Conservation (phyloP, 2,113 vertebrate species). For the Daphoenositta chrysoptera region DNA sequence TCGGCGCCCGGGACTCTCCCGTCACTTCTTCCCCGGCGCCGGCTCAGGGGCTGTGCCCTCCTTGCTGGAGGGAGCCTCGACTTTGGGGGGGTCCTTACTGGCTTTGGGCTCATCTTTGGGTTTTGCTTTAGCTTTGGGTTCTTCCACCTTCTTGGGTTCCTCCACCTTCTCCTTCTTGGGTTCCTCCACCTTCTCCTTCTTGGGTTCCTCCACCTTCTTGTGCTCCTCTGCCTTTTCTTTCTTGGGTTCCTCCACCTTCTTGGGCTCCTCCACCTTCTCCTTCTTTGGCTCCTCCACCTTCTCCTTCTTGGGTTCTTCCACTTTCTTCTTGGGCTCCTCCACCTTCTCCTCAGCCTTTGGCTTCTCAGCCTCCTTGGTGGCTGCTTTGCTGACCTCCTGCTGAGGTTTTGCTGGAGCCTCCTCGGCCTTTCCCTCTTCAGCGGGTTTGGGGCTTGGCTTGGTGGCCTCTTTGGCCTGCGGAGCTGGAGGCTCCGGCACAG, state of each 20-base stretch:
- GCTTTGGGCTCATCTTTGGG: conserved; percentile 65
- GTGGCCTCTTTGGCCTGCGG: background rate
- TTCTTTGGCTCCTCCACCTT: background rate
- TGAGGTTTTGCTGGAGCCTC: conserved; percentile 20
- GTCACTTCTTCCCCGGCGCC: conserved; percentile 59
- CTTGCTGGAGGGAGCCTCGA: conserved; percentile 34
- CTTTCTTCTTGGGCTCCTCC: conserved; percentile 40
- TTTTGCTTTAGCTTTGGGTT: conserved; percentile 67
- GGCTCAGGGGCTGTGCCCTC: conserved; percentile 26
- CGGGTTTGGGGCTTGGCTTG: conserved; percentile 51
- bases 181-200: background rate
- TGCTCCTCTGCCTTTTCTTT: accelerated
- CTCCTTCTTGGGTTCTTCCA: background rate
- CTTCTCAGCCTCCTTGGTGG: conserved; percentile 54
- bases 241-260: background rate
- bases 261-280: background rate
- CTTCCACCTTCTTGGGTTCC: conserved; percentile 24
- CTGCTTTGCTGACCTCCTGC: background rate
- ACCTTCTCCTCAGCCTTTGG: conserved; percentile 51
- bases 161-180: background rate
- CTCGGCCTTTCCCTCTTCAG: background rate
- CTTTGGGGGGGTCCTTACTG: conserved; percentile 33
- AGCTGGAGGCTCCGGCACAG: conserved; percentile 53
- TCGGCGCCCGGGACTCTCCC: background rate
- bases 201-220: background rate